Evolutionary conservation across 2,888 invertebrate species (phyloP).

Genomic region (Napeogenes sylphis): DNA sequence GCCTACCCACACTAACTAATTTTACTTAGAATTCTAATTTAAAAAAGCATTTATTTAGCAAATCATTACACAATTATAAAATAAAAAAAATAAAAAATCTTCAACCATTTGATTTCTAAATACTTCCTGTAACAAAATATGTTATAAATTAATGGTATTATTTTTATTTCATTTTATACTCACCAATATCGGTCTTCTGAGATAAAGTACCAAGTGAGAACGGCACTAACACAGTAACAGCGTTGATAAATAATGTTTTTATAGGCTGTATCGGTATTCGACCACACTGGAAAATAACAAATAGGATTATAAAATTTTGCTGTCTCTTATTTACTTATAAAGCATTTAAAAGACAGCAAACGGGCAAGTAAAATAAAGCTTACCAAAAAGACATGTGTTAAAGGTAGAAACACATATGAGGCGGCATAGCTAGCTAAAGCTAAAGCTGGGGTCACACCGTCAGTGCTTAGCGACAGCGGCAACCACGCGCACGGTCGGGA

Average conservation of each 20-base stretch:
- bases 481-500: constrained; percentile 61
- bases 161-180: background rate
- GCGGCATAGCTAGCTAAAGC: constrained; percentile 41
- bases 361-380: background rate
- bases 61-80: too few relatives aligned
- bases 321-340: background rate
- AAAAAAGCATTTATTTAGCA: too few relatives aligned
- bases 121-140: too few relatives aligned
- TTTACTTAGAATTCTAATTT: too few relatives aligned
- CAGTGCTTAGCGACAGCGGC: constrained; percentile 47
- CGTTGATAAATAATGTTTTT: constrained; percentile 36
- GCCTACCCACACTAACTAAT: too few relatives aligned
- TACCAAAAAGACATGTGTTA: constrained; percentile 47
- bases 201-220: constrained; percentile 40
- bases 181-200: constrained; percentile 23
- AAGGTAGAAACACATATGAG: constrained; percentile 47
- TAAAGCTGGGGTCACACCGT: constrained; percentile 33
- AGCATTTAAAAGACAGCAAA: background rate
- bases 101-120: too few relatives aligned
- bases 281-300: constrained; percentile 45
- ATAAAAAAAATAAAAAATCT: too few relatives aligned
- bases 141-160: too few relatives aligned
- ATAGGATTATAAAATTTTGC: background rate
- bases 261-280: constrained; percentile 43
- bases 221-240: constrained; percentile 39